A percentile compares a stretch with the other conserved stretches of the same genome.
Evolutionary conservation across 2,797 vertebrate species (phyloP).

Genomic region (Sebastiscus albofasciatus): DNA sequence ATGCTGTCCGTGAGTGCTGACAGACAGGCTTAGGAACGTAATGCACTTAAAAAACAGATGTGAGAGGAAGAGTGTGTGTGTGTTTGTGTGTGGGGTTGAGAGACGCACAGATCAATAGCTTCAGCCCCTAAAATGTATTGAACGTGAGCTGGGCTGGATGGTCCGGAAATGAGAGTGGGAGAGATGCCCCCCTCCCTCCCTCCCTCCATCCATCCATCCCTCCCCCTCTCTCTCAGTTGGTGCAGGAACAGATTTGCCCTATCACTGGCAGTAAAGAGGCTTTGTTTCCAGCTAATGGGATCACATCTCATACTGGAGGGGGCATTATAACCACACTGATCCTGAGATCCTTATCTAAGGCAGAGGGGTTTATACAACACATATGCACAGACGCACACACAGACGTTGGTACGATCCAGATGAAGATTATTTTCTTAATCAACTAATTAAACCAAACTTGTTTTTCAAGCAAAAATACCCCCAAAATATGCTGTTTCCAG

Average conservation of each 20-base stretch:
- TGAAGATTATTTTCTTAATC: not conserved
- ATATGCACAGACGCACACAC: not conserved
- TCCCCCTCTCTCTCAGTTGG: slow-evolving; percentile 34
- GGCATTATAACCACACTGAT: slow-evolving; percentile 82
- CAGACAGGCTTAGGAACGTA: slow-evolving; percentile 67
- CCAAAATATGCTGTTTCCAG: not conserved
- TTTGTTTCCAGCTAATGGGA: slow-evolving; percentile 86
- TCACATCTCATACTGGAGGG: slow-evolving; percentile 80
- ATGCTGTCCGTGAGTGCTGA: slow-evolving; percentile 71
- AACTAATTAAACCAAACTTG: not conserved
- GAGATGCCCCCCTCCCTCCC: slow-evolving; percentile 2
- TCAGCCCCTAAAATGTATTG: slow-evolving; percentile 79
- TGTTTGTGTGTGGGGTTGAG: slow-evolving; percentile 33
- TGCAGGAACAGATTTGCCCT: slow-evolving; percentile 83
- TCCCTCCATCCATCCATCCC: not conserved
- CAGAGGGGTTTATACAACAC: slow-evolving; percentile 39
- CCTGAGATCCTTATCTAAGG: slow-evolving; percentile 73
- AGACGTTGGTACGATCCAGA: not conserved
- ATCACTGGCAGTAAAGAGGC: slow-evolving; percentile 86
- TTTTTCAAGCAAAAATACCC: not conserved
- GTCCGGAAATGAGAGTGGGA: slow-evolving; percentile 76
- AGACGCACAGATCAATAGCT: slow-evolving; percentile 71
- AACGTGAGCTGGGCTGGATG: slow-evolving; percentile 68
- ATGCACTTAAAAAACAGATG: slow-evolving; percentile 77
- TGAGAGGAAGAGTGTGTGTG: slow-evolving; percentile 42